Evolutionary conservation across 2,888 invertebrate species (phyloP).

Genomic region (Dynastes hyllus): DNA sequence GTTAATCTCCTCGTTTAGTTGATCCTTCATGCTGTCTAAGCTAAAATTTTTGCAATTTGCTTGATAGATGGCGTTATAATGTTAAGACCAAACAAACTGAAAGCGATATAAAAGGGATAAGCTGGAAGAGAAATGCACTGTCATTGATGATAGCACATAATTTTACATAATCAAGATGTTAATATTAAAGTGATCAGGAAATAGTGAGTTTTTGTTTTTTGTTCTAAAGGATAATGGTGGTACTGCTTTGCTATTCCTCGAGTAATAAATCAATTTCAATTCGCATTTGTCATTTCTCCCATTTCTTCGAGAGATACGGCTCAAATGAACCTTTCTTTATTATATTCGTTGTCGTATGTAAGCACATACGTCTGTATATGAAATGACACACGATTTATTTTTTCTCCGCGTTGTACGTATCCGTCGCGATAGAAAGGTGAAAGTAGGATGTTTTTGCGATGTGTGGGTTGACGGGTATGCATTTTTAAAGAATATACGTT

Average conservation of each 20-base stretch:
- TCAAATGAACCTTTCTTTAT: conserved; percentile 21
- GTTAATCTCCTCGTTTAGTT: conserved; percentile 36
- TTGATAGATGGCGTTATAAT: conserved; percentile 8
- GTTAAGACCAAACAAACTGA: background rate
- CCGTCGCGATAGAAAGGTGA: conserved; percentile 48
- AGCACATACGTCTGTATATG: background rate
- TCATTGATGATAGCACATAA: background rate
- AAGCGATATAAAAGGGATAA: too few relatives aligned
- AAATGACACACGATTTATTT: conserved; percentile 43
- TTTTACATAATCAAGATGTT: conserved; percentile 26
- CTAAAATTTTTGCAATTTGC: conserved; percentile 31
- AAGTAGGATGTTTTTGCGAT: conserved; percentile 50
- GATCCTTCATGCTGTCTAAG: conserved; percentile 25
- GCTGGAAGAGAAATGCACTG: too few relatives aligned
- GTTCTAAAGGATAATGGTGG: background rate
- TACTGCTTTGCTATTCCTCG: background rate
- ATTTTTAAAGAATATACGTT: conserved; percentile 31
- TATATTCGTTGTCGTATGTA: background rate
- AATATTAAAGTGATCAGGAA: background rate
- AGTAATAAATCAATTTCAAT: conserved; percentile 36
- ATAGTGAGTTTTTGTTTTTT: background rate
- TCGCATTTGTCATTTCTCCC: conserved; percentile 34
- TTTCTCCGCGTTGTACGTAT: conserved; percentile 28
- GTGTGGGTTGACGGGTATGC: conserved; percentile 51
- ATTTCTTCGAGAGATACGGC: conserved; percentile 17